These are phyloP conservation scores for Rhea pennata DNA, from an alignment of 2,113 vertebrate species.

Conservation along the genomic window DNA sequence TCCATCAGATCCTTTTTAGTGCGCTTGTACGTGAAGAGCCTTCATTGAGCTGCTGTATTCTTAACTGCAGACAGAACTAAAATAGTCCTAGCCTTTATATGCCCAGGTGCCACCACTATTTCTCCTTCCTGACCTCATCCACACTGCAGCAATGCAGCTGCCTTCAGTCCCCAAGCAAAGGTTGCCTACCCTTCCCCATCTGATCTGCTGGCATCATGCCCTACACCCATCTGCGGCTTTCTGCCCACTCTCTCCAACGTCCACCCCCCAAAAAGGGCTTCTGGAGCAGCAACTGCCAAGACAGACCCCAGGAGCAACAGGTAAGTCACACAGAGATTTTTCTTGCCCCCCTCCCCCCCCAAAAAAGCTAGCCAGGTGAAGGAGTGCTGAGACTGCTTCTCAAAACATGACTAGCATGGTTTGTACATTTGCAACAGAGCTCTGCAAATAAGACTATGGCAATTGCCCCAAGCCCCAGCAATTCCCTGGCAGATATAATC, in stretches of 20 bases:
- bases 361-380: not conserved
- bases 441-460: conserved; percentile 29
- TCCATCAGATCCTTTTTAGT: not conserved
- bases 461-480: not conserved
- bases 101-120: not conserved
- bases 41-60: not conserved
- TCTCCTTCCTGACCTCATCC: not conserved
- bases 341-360: not conserved
- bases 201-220: too few species aligned
- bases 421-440: not conserved
- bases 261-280: accelerated
- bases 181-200: not conserved
- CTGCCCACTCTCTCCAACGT: not conserved
- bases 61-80: not conserved
- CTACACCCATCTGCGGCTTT: accelerated
- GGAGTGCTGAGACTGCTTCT: not conserved
- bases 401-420: not conserved
- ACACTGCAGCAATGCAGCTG: not conserved
- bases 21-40: not conserved
- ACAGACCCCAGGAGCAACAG: not conserved
- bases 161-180: not conserved
- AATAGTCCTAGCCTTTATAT: not conserved
- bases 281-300: not conserved
- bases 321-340: not conserved
- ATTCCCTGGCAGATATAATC: not conserved